Evolutionary conservation across 2,113 vertebrate genomes (phyloP).

Genomic region (Corythaixoides concolor): DNA sequence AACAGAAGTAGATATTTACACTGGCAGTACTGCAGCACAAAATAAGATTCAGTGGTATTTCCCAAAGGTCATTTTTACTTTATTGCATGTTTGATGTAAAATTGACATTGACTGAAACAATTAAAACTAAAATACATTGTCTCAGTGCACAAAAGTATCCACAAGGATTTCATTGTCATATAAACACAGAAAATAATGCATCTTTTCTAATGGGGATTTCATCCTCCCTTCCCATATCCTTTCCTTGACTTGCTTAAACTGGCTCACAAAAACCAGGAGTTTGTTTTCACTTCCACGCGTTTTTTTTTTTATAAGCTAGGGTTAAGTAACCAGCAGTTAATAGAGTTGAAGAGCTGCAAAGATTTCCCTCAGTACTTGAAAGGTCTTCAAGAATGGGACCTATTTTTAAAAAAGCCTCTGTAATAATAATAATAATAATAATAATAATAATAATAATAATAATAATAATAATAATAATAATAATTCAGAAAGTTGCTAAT

Average conservation of each 20-base stretch:
- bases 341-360: neutral
- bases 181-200: neutral
- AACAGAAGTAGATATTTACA: conserved; percentile 37
- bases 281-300: neutral
- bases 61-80: conserved; percentile 28
- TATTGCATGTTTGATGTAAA: conserved; percentile 25
- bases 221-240: neutral
- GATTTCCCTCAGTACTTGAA: neutral
- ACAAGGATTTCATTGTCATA: neutral
- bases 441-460: neutral
- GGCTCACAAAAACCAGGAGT: neutral
- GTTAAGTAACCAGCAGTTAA: neutral
- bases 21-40: neutral
- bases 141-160: neutral
- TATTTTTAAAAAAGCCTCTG: neutral
- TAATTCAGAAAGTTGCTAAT: neutral
- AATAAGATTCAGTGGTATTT: conserved; percentile 26
- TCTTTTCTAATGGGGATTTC: neutral
- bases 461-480: neutral
- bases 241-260: neutral
- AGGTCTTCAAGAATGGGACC: neutral
- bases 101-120: conserved; percentile 46
- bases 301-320: neutral
- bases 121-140: conserved; percentile 47
- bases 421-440: neutral